phyloP scores from a whole-genome alignment of 2,888 invertebrate species.

The Caenorhabditis parvicauda region DNA sequence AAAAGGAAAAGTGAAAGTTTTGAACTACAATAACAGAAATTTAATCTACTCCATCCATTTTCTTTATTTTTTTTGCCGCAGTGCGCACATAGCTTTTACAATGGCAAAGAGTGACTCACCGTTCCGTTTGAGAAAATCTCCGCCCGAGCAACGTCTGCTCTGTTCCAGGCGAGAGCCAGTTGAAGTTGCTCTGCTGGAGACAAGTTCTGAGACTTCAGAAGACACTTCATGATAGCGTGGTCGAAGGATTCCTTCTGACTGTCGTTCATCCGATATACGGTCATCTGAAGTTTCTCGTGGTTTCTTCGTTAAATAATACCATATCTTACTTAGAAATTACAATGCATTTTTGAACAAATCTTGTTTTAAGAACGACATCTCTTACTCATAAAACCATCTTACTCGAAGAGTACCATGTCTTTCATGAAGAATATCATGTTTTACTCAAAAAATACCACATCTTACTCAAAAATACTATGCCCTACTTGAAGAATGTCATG shows the following conservation, averaged over 20 bases:
- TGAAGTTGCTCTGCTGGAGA: slow-evolving; percentile 73
- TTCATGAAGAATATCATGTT: neutral
- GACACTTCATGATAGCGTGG: slow-evolving; percentile 89
- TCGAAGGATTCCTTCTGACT: slow-evolving; percentile 86
- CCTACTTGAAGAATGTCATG: too few species aligned
- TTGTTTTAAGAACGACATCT: neutral
- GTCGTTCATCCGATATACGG: slow-evolving; percentile 87
- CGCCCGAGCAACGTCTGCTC: slow-evolving; percentile 92
- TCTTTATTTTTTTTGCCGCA: neutral
- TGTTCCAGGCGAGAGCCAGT: slow-evolving; percentile 92
- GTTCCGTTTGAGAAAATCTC: slow-evolving; percentile 67
- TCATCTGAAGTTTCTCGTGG: slow-evolving; percentile 76
- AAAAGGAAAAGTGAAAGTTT: too few species aligned
- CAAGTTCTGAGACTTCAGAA: slow-evolving; percentile 73
- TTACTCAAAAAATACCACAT: too few species aligned
- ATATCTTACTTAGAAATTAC: neutral
- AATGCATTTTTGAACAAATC: neutral
- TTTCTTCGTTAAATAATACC: too few species aligned
- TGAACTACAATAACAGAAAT: too few species aligned
- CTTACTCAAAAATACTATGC: too few species aligned
- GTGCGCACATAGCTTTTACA: neutral
- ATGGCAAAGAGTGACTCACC: slow-evolving; percentile 1
- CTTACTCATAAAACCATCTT: too few species aligned
- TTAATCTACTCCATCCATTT: too few species aligned
- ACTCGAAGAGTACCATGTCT: too few species aligned